Base-by-base conservation (phyloP, 2,797 vertebrate species). In the Crypturellus tataupa region DNA sequence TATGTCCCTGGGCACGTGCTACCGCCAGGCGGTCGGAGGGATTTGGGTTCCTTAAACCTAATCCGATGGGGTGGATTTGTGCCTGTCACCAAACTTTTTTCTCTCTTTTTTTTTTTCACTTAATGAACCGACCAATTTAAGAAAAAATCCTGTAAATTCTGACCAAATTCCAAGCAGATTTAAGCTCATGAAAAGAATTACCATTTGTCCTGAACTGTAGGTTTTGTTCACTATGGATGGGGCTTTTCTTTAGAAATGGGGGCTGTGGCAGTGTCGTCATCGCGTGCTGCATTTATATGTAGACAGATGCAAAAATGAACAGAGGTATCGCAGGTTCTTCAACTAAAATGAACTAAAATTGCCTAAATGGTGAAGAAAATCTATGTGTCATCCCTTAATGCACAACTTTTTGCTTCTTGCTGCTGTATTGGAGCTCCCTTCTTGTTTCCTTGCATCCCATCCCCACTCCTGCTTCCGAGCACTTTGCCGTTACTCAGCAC, bases 401-500 rank as follows among this genome's bases (percentile, higher is more conserved):
- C 49, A 11, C n/a, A 88, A 95, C 62, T 83, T 95, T 69, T 63
- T 53, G 8, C 47, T 71, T 69, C 25, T 42, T 19, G 2, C 70
- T 64, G 4, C 42, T 23, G 11, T 64, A 10, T 64, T 47, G 40
- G 35, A 53, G 39, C 72, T 73, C 67, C 51, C 42, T 64, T 58
- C 53, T 51, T 79, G 1, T 67, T 59, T 75, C 83, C 80, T 77
- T 65, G 33, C 89, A 94, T 93, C 75, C 91, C 67, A 85, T 76
- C 76, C 8, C 14, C 9, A 6, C 77, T 56, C 80, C 76, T 78
- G 92, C 90, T 94, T 93, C 89, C 84, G 64, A 94, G 89, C 84
- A 90, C 94, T 96, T 96, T 96, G 94, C 92, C 51, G 2, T 97
- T 96, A 94, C 93, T 96, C 93, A 90, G 94, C 93, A 93, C 86